phyloP scores from a whole-genome alignment of 2,888 invertebrate species.

The Dolomedes plantarius region DNA sequence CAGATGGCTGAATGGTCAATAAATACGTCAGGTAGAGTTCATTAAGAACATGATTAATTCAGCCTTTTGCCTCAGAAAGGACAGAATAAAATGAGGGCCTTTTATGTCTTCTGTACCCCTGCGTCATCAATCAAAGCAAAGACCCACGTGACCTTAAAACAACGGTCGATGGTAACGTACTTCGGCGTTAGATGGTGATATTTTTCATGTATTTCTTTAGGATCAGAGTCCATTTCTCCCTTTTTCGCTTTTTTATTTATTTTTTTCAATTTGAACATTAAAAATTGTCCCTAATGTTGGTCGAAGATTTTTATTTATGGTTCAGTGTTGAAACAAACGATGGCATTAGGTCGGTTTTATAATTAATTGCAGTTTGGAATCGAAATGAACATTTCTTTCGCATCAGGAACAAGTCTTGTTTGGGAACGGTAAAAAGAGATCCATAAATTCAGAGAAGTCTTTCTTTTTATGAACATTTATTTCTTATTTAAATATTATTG shows the following conservation, averaged over 20 bases:
- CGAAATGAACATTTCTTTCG: constrained; percentile 17
- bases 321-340: constrained; percentile 42
- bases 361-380: constrained; percentile 59
- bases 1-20: constrained; percentile 53
- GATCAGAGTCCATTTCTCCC: constrained; percentile 6
- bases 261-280: constrained; percentile 42
- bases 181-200: neutral
- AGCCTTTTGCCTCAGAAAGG: constrained; percentile 40
- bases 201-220: constrained; percentile 35
- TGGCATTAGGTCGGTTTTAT: constrained; percentile 46
- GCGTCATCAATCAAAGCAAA: constrained; percentile 53
- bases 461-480: no score
- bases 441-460: neutral
- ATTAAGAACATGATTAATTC: constrained; percentile 65
- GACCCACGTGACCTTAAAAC: constrained; percentile 62
- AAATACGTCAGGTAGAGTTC: constrained; percentile 67
- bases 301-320: constrained; percentile 54
- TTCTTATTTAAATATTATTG: no score
- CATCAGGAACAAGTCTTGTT: constrained; percentile 6
- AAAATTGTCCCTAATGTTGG: constrained; percentile 40
- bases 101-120: constrained; percentile 35
- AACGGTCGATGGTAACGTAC: constrained; percentile 46
- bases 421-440: neutral
- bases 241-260: neutral
- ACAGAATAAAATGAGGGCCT: constrained; percentile 33